phyloP scores from a whole-genome alignment of 2,888 invertebrate species.

The Syrista parreyssii region DNA sequence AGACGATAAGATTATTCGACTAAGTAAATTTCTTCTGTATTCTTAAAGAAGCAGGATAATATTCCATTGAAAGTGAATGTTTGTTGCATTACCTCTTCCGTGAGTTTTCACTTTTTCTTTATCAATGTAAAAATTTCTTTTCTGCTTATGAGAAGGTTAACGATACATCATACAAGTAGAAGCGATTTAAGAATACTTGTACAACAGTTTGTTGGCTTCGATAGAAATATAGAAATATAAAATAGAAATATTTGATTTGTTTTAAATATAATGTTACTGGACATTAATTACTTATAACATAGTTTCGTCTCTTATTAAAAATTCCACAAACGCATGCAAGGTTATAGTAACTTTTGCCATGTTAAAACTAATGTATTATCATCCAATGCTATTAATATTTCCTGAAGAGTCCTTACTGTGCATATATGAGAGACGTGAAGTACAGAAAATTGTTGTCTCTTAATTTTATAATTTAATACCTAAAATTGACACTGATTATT shows the following conservation, averaged over 20 bases:
- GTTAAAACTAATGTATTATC: not conserved
- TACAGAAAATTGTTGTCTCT: not conserved
- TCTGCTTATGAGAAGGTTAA: not conserved
- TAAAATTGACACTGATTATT: not conserved
- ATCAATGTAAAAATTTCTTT: not conserved
- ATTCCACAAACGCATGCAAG: not conserved
- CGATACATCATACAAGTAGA: not conserved
- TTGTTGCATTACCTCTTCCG: not conserved
- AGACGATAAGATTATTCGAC: constrained; percentile 18
- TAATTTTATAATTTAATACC: not conserved
- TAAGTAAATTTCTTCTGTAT: not conserved
- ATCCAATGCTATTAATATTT: too few species aligned
- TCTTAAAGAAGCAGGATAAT: not conserved
- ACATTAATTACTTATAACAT: not conserved
- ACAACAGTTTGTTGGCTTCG: not conserved
- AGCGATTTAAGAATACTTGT: not conserved
- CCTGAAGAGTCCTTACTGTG: too few species aligned
- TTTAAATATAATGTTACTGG: not conserved
- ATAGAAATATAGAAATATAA: not conserved
- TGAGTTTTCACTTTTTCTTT: not conserved
- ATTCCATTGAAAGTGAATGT: not conserved
- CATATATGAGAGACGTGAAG: not conserved
- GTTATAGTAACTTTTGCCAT: not conserved
- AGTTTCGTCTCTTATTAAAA: not conserved
- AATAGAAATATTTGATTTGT: not conserved